Percentiles rank a stretch among this genome's conserved stretches.
phyloP scores from a whole-genome alignment of 1,140 invertebrate species.

The Diachasma alloeum region DNA sequence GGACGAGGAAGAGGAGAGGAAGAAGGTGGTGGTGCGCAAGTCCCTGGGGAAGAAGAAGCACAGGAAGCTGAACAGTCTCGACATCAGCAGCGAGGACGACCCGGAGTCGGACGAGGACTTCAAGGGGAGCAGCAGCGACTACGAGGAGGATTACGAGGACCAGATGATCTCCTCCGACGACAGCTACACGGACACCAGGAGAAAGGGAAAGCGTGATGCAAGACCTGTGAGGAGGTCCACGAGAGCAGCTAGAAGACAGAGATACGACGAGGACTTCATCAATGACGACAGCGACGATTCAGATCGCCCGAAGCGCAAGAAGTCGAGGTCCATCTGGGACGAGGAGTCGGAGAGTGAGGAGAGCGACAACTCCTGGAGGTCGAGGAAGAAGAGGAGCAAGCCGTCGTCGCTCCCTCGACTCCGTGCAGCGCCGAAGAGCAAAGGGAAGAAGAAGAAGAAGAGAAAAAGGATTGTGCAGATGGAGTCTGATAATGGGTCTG shows the following conservation, averaged over 20 bases:
- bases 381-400: conserved; percentile 62
- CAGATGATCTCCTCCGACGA: conserved; percentile 69
- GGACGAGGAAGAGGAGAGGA: conserved; percentile 46
- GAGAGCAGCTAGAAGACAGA: conserved; percentile 65
- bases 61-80: conserved; percentile 81
- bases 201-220: conserved; percentile 54
- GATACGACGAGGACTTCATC: conserved; percentile 70
- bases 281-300: conserved; percentile 70
- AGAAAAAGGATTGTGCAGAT: conserved; percentile 60
- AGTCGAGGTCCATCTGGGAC: conserved; percentile 63
- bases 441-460: conserved; percentile 65
- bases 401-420: conserved; percentile 44
- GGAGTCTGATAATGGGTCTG: conserved; percentile 60
- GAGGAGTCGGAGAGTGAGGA: conserved; percentile 69
- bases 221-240: conserved; percentile 68
- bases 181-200: conserved; percentile 63
- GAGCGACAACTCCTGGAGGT: conserved; percentile 70
- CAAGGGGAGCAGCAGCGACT: conserved; percentile 73
- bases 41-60: conserved; percentile 71
- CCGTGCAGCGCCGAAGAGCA: conserved; percentile 51
- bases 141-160: conserved; percentile 70
- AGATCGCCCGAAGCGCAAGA: conserved; percentile 66
- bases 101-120: conserved; percentile 87
- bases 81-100: conserved; percentile 82
- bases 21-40: conserved; percentile 47